phyloP scores from a whole-genome alignment of 2,888 invertebrate species.

The Nomada fucata region DNA sequence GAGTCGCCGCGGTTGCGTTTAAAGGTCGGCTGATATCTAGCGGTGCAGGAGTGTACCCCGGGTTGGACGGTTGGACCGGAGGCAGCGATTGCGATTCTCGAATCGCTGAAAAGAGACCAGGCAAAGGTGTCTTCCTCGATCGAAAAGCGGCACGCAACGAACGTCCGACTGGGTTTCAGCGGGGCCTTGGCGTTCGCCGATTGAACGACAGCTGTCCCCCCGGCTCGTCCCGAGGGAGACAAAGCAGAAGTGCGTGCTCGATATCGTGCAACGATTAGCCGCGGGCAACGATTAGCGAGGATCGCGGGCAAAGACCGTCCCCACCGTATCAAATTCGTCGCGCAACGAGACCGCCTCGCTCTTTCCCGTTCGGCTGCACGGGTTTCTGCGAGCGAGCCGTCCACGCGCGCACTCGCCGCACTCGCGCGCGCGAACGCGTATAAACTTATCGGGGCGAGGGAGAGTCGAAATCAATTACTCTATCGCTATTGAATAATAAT shows the following conservation, averaged over 20 bases:
- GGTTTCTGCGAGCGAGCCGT: slow-evolving; percentile 10
- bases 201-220: too few relatives aligned
- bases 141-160: neutral
- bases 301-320: slow-evolving; percentile 58
- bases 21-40: slow-evolving; percentile 51
- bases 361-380: slow-evolving; percentile 44
- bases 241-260: slow-evolving; percentile 5
- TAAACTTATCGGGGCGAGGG: slow-evolving; percentile 3
- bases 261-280: slow-evolving; percentile 15
- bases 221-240: too few relatives aligned
- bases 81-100: slow-evolving; percentile 8
- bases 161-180: slow-evolving; percentile 10
- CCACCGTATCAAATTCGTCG: slow-evolving; percentile 67
- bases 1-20: slow-evolving; percentile 34
- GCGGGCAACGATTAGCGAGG: slow-evolving; percentile 59
- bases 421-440: slow-evolving; percentile 2
- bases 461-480: slow-evolving; percentile 77
- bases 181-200: neutral
- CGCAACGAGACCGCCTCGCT: slow-evolving; percentile 59
- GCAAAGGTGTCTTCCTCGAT: slow-evolving; percentile 1
- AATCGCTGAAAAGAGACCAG: neutral
- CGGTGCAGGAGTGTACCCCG: slow-evolving; percentile 36
- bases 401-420: slow-evolving; percentile 7
- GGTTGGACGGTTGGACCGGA: slow-evolving; percentile 28
- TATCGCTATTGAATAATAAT: slow-evolving; percentile 80